These are phyloP conservation scores for Masnerella sp. DNA, from an alignment of 2,888 invertebrate species.

Conservation along the genomic window DNA sequence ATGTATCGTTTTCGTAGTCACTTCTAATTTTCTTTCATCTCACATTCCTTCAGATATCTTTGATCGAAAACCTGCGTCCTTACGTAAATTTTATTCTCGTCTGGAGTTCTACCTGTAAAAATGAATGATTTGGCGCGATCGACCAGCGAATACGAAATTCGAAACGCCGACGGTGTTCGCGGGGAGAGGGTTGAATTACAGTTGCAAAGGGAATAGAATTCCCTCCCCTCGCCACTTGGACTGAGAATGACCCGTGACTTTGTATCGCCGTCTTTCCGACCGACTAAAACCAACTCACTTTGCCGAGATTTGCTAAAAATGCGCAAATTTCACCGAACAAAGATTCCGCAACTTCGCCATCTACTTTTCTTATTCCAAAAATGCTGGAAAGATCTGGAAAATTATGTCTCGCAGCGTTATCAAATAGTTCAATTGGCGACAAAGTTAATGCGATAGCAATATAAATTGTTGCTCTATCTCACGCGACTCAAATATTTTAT, in stretches of 20 bases:
- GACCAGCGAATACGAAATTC: slow-evolving; percentile 29
- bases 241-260: background rate
- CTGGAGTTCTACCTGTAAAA: slow-evolving; percentile 15
- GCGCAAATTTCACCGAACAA: too few relatives aligned
- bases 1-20: too few relatives aligned
- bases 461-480: too few relatives aligned
- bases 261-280: background rate
- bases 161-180: slow-evolving; percentile 23
- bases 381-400: too few relatives aligned
- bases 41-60: slow-evolving; percentile 2
- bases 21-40: slow-evolving; percentile 1
- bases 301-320: too few relatives aligned
- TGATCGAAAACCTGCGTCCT: slow-evolving; percentile 11
- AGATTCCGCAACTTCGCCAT: too few relatives aligned
- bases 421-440: too few relatives aligned
- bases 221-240: slow-evolving; percentile 3
- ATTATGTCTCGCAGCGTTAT: too few relatives aligned
- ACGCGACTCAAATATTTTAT: too few relatives aligned
- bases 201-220: slow-evolving; percentile 21
- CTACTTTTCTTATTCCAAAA: too few relatives aligned
- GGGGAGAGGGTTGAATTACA: slow-evolving; percentile 9
- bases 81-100: slow-evolving; percentile 20
- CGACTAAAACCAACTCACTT: too few relatives aligned
- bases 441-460: too few relatives aligned
- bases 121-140: slow-evolving; percentile 40